Evolutionary conservation across 2,888 invertebrate genomes (phyloP), one percentile per base, ranked within the genome.

Genomic region (Drosophila putrida): DNA sequence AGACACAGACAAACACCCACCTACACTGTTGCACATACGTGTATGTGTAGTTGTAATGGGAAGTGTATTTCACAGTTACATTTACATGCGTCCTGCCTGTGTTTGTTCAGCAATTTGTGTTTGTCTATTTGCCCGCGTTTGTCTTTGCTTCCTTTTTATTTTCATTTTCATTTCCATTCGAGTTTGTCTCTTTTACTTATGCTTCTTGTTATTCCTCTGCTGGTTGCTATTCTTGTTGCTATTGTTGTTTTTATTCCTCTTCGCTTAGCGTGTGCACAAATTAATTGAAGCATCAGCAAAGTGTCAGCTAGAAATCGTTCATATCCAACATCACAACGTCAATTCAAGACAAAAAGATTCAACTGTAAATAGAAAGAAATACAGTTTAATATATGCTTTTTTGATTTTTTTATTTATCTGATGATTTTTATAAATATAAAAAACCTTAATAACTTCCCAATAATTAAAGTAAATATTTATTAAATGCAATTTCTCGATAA

Each of bases 211-310:
- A 11, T 35, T 60, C 27, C 27, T 43, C n/a, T 28, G 53, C 8
- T 35, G 9, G 9, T 50, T 43, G 28, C 50, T 47, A 15, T 50
- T 13, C 36, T 53, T 36, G 20, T 36, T 62, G 46, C 28, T 51
- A 36, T 44, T 61, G 36, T 47, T 36, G 31, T 46, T 39, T 43
- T 46, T 41, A 15, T 50, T 33, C 25, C 57, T 35, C 20, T 44
- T 57, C 35, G 59, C 39, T 60, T 57, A 62, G 39, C 33, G 60
- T 63, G 58, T 63, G 66, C 64, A 59, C 61, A 72, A 75, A 78
- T 81, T 81, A 84, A 71, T 78, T 83, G 73, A 88, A 87, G 66
- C 69, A 86, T 81, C 82, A 68, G 76, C 82, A 71, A 58, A 71
- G 64, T 41, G 46, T 64, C 78, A 60, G 49, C 61, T 53, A 39